phyloP scores from a whole-genome alignment of 1,140 invertebrate species.

The Anastatus disparis region DNA sequence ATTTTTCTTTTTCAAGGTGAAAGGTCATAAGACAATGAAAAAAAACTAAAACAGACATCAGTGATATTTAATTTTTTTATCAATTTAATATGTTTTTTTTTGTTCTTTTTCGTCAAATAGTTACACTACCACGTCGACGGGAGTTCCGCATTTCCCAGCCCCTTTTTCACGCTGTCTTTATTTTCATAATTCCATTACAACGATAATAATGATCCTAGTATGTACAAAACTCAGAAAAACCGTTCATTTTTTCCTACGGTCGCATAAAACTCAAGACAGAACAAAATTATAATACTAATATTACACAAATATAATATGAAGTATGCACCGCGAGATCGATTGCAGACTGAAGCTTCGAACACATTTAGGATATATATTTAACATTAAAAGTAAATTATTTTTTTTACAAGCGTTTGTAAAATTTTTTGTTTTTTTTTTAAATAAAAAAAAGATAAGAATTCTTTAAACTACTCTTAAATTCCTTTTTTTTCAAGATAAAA shows the following conservation, averaged over 20 bases:
- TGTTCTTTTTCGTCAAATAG: constrained; percentile 41
- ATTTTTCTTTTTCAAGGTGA: no score
- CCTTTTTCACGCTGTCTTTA: constrained; percentile 24
- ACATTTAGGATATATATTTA: no score
- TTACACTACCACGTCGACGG: constrained; percentile 47
- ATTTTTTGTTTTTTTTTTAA: no score
- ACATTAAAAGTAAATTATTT: no score
- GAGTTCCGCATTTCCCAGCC: constrained; percentile 47
- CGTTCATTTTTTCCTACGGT: constrained; percentile 40
- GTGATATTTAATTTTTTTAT: constrained; percentile 33
- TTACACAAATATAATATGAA: constrained; percentile 59
- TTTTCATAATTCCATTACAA: constrained; percentile 46
- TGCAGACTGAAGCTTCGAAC: constrained; percentile 51
- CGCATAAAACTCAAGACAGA: constrained; percentile 52
- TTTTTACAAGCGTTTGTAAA: no score
- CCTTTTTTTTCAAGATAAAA: no score
- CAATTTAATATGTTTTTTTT: constrained; percentile 40
- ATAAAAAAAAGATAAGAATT: no score
- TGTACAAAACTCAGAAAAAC: constrained; percentile 54
- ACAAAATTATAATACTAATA: constrained; percentile 57
- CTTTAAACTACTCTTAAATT: no score
- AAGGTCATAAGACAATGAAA: not conserved
- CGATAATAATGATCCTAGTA: constrained; percentile 54
- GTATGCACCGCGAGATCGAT: constrained; percentile 46
- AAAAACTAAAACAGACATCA: constrained; percentile 46